phyloP scores from a whole-genome alignment of 2,888 invertebrate genomes.

The Caradrina clavipalpis region DNA sequence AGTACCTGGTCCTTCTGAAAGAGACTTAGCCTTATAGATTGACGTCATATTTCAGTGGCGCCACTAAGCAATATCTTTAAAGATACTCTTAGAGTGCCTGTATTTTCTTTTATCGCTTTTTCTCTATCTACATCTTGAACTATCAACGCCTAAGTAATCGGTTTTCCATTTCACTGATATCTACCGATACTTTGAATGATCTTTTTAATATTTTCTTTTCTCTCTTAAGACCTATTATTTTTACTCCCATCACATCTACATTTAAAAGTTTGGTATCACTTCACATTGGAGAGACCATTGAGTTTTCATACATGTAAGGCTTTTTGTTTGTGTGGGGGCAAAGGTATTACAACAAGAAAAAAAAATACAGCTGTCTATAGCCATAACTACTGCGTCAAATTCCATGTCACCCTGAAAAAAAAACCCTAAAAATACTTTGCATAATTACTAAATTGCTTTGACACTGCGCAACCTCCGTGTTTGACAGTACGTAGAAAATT shows the following conservation, averaged over 20 bases:
- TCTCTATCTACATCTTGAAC: constrained; percentile 16
- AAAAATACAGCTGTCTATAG: no score
- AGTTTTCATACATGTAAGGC: no score
- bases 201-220: constrained; percentile 1
- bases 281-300: no score
- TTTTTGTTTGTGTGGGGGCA: no score
- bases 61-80: constrained; percentile 38
- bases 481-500: constrained; percentile 31
- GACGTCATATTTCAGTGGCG: constrained; percentile 36
- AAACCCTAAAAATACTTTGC: not conserved
- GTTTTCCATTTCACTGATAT: constrained; percentile 40
- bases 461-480: constrained; percentile 23
- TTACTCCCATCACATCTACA: constrained; percentile 18
- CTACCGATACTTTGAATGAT: constrained; percentile 1
- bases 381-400: not conserved
- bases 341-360: no score
- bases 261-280: not conserved
- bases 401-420: constrained; percentile 27
- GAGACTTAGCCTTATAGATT: not conserved
- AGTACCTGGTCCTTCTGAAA: not conserved
- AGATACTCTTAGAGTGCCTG: constrained; percentile 1
- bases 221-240: constrained; percentile 7
- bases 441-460: constrained; percentile 39
- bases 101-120: constrained; percentile 32
- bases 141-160: constrained; percentile 30